Conservation (phyloP, 2,797 vertebrate species). For the Corythornis leucogaster region DNA sequence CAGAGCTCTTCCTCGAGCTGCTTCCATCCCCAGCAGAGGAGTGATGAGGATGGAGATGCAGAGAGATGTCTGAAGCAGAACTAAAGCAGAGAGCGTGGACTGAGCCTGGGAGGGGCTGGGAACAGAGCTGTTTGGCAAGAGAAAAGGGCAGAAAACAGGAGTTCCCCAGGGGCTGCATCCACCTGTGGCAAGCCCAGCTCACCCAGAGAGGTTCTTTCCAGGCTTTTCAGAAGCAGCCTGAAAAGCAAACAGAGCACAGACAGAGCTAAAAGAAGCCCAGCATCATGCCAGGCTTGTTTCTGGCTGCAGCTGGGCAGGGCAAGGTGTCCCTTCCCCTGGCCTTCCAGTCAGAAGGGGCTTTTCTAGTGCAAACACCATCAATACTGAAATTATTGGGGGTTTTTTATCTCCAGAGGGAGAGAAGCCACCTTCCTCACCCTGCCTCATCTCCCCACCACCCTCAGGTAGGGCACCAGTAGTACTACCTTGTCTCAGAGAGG, state of each 20-base stretch:
- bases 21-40: not conserved
- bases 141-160: not conserved
- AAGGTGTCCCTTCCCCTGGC: not conserved
- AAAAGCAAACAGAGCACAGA: not conserved
- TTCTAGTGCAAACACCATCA: slow-evolving; percentile 56
- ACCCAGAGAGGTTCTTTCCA: not conserved
- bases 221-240: not conserved
- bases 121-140: not conserved
- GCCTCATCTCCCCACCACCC: not conserved
- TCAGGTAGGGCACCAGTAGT: not conserved
- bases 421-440: not conserved
- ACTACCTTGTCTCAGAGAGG: not conserved
- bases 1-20: not conserved
- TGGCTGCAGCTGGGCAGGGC: not conserved
- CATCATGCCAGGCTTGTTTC: not conserved
- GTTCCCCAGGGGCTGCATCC: not conserved
- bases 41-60: not conserved
- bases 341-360: not conserved
- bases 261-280: too few species aligned
- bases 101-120: not conserved
- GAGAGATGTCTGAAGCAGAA: not conserved
- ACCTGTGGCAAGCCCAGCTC: not conserved
- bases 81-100: not conserved
- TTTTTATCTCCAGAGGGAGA: not conserved
- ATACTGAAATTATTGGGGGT: not conserved